These are phyloP conservation scores for Ganaspis sp. DNA, from an alignment of 1,140 invertebrate species.

Conservation along the genomic window DNA sequence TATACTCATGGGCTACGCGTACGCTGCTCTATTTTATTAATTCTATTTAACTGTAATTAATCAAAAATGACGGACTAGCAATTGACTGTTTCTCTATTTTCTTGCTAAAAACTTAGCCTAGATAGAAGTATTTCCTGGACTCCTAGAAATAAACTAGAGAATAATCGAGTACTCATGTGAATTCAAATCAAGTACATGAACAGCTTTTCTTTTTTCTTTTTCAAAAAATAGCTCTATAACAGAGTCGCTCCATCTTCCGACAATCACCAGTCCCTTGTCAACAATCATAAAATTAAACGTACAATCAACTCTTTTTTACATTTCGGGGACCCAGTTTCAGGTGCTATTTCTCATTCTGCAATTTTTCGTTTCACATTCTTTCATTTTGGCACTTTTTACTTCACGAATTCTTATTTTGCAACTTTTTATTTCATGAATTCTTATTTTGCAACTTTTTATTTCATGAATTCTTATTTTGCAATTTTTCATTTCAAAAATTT, in stretches of 20 bases:
- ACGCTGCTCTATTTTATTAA: conserved; percentile 53
- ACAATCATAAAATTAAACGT: not conserved
- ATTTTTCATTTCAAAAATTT: no score
- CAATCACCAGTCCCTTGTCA: not conserved
- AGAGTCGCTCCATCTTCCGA: not conserved
- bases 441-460: no score
- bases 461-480: no score
- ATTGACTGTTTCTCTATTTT: conserved; percentile 75
- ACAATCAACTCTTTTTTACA: not conserved
- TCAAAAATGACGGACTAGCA: conserved; percentile 74
- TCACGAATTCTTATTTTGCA: no score
- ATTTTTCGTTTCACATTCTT: no score
- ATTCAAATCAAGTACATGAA: not conserved
- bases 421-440: no score
- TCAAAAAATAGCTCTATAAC: not conserved
- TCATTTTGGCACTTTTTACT: no score
- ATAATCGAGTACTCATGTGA: conserved; percentile 21
- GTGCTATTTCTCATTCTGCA: no score
- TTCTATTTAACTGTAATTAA: conserved; percentile 53
- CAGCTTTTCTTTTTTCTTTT: not conserved
- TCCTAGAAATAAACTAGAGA: not conserved
- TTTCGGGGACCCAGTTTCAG: not conserved
- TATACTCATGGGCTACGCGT: conserved; percentile 40
- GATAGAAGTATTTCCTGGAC: conserved; percentile 51
- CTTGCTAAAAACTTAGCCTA: conserved; percentile 56